These are phyloP conservation scores for Myotis vivesi DNA, from an alignment of 2,797 vertebrate species.

Conservation along the genomic window DNA sequence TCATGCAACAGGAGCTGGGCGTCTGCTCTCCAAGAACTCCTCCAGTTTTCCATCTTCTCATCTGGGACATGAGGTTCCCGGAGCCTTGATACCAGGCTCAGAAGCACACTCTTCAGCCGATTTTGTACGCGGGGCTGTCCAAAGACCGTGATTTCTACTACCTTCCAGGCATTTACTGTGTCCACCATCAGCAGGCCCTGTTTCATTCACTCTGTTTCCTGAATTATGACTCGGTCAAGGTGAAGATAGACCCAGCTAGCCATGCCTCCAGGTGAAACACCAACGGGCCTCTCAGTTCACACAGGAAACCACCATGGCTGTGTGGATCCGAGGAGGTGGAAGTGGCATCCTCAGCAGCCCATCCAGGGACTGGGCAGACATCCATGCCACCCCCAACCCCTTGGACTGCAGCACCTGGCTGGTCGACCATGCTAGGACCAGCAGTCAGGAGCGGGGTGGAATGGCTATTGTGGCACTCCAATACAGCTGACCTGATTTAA, in stretches of 20 bases:
- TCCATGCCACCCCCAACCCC: neutral
- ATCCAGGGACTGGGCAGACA: accelerated
- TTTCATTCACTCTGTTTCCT: constrained; percentile 12
- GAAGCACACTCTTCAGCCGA: neutral
- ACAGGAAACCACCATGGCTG: constrained; percentile 36
- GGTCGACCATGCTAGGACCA: accelerated
- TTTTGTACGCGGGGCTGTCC: neutral
- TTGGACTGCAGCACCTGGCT: accelerated
- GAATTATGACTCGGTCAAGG: neutral
- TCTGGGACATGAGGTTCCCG: neutral
- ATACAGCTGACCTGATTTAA: neutral
- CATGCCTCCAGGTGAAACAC: neutral
- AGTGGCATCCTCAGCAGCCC: neutral
- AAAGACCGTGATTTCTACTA: neutral
- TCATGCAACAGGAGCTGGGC: neutral
- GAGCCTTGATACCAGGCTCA: neutral
- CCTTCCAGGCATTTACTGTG: neutral
- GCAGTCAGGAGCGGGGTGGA: accelerated
- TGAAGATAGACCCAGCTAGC: neutral
- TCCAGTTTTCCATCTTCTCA: constrained; percentile 28
- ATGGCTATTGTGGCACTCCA: accelerated
- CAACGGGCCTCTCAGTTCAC: neutral
- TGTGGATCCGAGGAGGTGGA: neutral
- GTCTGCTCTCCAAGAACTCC: constrained; percentile 19
- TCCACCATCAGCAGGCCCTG: constrained; percentile 35